Conservation (phyloP, 2,888 invertebrate genomes). For the Dione vanillae region DNA sequence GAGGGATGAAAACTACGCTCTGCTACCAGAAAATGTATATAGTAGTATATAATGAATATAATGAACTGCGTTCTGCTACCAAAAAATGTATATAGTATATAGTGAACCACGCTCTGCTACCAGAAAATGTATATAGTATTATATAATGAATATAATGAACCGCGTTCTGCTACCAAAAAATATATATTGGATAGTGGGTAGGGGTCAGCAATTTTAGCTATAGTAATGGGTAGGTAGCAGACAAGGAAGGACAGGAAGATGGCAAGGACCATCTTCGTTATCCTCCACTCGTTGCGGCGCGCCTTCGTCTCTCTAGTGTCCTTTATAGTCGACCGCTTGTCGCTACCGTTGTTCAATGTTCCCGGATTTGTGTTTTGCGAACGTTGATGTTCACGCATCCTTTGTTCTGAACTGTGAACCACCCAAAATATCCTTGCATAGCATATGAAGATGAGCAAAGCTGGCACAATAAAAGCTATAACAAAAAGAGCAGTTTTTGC, state of each 20-base stretch:
- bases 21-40: no score
- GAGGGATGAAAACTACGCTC: no score
- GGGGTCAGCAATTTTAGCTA: conserved; percentile 94
- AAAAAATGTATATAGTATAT: no score
- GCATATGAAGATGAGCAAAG: conserved; percentile 92
- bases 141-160: no score
- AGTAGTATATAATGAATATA: no score
- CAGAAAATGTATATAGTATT: no score
- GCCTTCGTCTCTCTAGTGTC: conserved; percentile 90
- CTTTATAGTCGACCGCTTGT: conserved; percentile 80
- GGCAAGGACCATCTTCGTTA: conserved; percentile 96
- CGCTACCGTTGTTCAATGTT: conserved; percentile 74
- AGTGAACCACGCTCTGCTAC: no score
- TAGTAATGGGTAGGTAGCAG: conserved; percentile 96
- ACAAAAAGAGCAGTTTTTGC: conserved; percentile 93
- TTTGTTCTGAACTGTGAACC: conserved; percentile 92
- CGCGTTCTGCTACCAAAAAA: no score
- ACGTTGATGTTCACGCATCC: conserved; percentile 91
- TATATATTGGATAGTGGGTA: no score
- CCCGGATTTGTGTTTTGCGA: conserved; percentile 67
- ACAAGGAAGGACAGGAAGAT: conserved; percentile 95
- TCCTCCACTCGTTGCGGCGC: conserved; percentile 94
- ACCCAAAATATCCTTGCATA: conserved; percentile 95
- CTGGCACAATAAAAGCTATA: conserved; percentile 94
- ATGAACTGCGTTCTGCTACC: no score